phyloP scores from a whole-genome alignment of 2,113 vertebrate genomes.

The Eupsittula cactorum region DNA sequence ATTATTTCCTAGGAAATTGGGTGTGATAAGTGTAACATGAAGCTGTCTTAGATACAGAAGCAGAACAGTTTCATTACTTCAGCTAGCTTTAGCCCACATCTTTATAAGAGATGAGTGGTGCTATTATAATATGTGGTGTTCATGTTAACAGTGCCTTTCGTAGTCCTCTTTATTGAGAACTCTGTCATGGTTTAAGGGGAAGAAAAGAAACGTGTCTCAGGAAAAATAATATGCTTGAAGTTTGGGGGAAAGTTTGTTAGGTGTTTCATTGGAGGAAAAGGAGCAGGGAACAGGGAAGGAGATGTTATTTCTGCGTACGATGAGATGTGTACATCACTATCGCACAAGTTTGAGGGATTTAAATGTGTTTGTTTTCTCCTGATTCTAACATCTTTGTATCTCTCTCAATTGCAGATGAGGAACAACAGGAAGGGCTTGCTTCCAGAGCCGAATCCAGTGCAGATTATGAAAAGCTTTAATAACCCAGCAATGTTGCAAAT shows the following conservation, averaged over 20 bases:
- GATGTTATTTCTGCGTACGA: background rate
- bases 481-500: constrained; percentile 94
- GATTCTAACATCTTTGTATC: constrained; percentile 7
- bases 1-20: constrained; percentile 16
- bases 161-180: background rate
- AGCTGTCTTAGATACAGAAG: background rate
- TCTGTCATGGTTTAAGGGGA: background rate
- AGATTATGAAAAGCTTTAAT: constrained; percentile 93
- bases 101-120: background rate
- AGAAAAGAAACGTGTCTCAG: background rate
- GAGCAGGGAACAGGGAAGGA: background rate
- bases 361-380: background rate
- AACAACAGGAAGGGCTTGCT: constrained; percentile 92
- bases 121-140: background rate
- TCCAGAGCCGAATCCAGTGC: constrained; percentile 91
- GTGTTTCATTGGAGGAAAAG: background rate
- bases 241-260: background rate
- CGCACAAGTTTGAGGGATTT: background rate
- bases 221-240: background rate
- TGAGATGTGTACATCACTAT: accelerated
- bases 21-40: background rate
- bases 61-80: background rate
- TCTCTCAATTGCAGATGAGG: constrained; percentile 81
- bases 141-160: background rate
- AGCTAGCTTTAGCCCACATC: background rate